Conservation (phyloP, 64 coral and sea anemone genomes). For the Pocillopora damicornis region DNA sequence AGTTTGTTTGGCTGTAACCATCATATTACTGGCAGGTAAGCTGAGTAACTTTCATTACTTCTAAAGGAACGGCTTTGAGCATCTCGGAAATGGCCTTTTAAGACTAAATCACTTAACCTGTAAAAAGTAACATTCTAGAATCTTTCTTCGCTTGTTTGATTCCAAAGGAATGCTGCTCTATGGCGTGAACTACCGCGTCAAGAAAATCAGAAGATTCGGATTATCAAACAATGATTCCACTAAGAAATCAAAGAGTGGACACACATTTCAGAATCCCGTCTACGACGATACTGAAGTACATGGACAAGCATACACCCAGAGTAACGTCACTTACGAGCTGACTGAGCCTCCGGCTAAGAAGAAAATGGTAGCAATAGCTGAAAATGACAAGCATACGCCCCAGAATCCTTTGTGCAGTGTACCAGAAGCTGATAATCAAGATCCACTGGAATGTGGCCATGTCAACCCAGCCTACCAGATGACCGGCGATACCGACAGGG, state of each 20-base stretch:
- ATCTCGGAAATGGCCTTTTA: too few species aligned
- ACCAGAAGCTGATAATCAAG: not conserved
- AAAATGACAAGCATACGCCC: too few species aligned
- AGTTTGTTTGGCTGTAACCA: not conserved
- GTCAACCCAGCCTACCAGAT: not conserved
- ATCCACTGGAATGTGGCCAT: not conserved
- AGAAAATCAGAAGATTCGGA: not conserved
- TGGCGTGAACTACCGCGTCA: not conserved
- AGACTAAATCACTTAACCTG: not conserved
- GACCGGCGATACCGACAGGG: not conserved
- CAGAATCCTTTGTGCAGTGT: not conserved
- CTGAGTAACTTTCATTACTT: too few species aligned
- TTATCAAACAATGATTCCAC: not conserved
- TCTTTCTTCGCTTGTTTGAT: not conserved
- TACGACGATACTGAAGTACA: not conserved
- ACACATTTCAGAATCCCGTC: not conserved
- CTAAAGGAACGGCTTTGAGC: too few species aligned
- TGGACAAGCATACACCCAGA: not conserved
- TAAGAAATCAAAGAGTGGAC: not conserved
- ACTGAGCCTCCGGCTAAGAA: not conserved
- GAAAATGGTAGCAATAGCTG: too few species aligned
- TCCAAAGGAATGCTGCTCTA: not conserved
- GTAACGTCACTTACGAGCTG: not conserved
- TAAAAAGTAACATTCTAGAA: not conserved
- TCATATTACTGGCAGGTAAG: conserved; percentile 8